Evolutionary conservation across 2,797 vertebrate genomes (phyloP).

Genomic region (Artibeus jamaicensis): DNA sequence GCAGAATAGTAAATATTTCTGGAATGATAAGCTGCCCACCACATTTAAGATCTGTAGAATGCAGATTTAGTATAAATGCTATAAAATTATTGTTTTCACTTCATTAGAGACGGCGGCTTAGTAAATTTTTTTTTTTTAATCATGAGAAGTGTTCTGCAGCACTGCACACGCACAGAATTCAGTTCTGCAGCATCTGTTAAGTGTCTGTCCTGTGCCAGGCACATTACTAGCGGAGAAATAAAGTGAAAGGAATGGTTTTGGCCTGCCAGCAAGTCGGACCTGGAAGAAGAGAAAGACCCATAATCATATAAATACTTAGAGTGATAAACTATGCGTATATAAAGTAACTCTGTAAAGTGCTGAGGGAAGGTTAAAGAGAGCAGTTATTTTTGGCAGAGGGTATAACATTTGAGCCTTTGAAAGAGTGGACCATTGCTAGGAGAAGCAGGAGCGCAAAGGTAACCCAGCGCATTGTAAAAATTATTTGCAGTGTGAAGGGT

Average conservation of each 20-base stretch:
- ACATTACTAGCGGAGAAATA: not conserved
- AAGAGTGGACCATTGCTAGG: not conserved
- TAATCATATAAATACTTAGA: not conserved
- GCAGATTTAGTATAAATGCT: not conserved
- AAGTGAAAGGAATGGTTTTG: not conserved
- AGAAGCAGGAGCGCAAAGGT: not conserved
- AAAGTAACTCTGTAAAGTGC: not conserved
- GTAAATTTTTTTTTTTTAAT: not conserved
- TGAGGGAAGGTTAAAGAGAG: not conserved
- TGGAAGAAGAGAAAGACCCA: not conserved
- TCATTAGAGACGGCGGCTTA: not conserved
- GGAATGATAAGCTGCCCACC: not conserved
- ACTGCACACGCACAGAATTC: not conserved
- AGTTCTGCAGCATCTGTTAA: not conserved
- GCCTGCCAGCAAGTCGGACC: not conserved
- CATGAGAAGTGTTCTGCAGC: not conserved
- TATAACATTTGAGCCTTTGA: not conserved
- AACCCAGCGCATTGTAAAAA: not conserved
- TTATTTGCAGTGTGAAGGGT: not conserved
- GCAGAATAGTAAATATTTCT: not conserved
- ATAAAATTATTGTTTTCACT: not conserved
- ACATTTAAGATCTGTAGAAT: not conserved
- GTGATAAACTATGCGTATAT: not conserved
- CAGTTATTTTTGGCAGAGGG: not conserved
- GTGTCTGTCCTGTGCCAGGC: not conserved